phyloP scores from a whole-genome alignment of 1,140 invertebrate genomes.

The Diprion similis region DNA sequence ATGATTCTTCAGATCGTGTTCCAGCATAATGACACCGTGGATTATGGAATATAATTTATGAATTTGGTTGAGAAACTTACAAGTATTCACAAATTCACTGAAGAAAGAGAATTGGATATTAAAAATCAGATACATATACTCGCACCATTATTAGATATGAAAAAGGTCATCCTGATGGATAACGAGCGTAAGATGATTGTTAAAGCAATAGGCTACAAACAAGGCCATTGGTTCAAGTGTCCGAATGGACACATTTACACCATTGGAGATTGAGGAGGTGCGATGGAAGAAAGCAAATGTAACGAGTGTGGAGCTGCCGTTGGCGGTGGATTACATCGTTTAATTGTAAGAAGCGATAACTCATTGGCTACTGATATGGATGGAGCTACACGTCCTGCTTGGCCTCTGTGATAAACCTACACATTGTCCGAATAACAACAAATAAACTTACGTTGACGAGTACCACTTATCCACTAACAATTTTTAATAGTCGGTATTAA shows the following conservation, averaged over 20 bases:
- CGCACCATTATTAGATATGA: neutral
- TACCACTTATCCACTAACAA: neutral
- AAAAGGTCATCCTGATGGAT: conserved; percentile 39
- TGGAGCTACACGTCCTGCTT: conserved; percentile 61
- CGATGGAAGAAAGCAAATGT: conserved; percentile 66
- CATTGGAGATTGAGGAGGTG: conserved; percentile 77
- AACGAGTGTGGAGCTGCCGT: conserved; percentile 68
- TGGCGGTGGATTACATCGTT: conserved; percentile 67
- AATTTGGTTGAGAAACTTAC: conserved; percentile 21
- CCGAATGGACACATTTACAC: conserved; percentile 76
- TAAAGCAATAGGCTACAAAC: conserved; percentile 65
- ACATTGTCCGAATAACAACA: neutral
- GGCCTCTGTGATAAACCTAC: conserved; percentile 36
- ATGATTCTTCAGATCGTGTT: neutral
- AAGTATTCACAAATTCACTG: conserved; percentile 30
- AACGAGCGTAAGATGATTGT: conserved; percentile 67
- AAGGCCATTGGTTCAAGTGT: conserved; percentile 80
- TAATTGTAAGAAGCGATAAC: conserved; percentile 64
- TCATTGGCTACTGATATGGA: conserved; percentile 67
- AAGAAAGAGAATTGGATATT: conserved; percentile 2
- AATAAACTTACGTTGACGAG: too few relatives aligned
- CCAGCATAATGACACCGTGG: neutral
- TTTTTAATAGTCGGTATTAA: neutral
- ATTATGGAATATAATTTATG: conserved; percentile 10
- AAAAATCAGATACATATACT: neutral